Percentiles rank a stretch among this genome's conserved stretches.
These are phyloP conservation scores for Ethmia dodecea DNA, from an alignment of 2,888 invertebrate genomes.

Conservation along the genomic window DNA sequence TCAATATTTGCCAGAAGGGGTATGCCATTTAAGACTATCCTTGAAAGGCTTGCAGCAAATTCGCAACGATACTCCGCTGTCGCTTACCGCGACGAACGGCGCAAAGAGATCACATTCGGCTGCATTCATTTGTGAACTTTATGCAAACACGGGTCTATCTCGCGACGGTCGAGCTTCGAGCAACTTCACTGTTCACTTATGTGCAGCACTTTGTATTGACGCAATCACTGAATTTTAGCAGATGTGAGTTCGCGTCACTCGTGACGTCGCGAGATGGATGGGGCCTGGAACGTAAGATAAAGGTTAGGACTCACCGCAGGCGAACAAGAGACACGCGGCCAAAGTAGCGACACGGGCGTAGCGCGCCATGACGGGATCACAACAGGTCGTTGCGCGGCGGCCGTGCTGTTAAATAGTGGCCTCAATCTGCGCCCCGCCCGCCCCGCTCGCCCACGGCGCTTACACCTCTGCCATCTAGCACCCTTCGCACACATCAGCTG, in stretches of 20 bases:
- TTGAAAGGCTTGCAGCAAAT: slow-evolving; percentile 49
- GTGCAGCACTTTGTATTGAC: slow-evolving; percentile 50
- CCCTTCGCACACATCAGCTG: slow-evolving; percentile 55
- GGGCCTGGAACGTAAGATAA: slow-evolving; percentile 66
- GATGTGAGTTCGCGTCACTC: slow-evolving; percentile 50
- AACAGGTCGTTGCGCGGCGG: slow-evolving; percentile 76
- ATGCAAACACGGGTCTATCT: slow-evolving; percentile 44
- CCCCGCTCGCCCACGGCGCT: slow-evolving; percentile 66
- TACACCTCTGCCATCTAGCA: slow-evolving; percentile 43
- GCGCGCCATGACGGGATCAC: slow-evolving; percentile 79
- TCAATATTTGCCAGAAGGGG: slow-evolving; percentile 38
- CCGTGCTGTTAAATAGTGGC: slow-evolving; percentile 75
- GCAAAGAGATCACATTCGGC: slow-evolving; percentile 52
- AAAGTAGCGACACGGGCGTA: slow-evolving; percentile 76
- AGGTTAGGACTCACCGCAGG: slow-evolving; percentile 77
- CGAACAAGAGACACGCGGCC: slow-evolving; percentile 75
- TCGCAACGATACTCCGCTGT: no score
- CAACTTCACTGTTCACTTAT: slow-evolving; percentile 67
- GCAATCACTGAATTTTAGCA: slow-evolving; percentile 55
- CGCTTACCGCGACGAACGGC: slow-evolving; percentile 40
- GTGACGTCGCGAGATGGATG: slow-evolving; percentile 70
- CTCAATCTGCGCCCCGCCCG: slow-evolving; percentile 75
- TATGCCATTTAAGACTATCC: slow-evolving; percentile 44
- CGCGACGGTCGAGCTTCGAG: slow-evolving; percentile 45
- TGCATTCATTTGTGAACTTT: slow-evolving; percentile 53